phyloP scores from a whole-genome alignment of 2,888 invertebrate genomes.

The Thereva unica region DNA sequence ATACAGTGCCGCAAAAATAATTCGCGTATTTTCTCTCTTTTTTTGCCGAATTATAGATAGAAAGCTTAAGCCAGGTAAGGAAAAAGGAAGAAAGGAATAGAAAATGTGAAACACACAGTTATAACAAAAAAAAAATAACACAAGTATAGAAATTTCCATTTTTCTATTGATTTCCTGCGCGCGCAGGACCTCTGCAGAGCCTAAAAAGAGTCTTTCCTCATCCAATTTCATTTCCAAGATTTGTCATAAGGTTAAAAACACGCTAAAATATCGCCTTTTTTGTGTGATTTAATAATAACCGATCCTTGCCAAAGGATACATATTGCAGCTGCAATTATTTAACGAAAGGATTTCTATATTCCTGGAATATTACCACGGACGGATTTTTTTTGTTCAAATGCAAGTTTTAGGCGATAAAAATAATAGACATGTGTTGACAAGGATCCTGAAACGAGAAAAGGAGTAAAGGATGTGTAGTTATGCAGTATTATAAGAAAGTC shows the following conservation, averaged over 20 bases:
- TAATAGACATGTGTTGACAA: no score
- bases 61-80: background rate
- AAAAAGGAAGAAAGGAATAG: background rate
- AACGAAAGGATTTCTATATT: no score
- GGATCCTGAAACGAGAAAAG: background rate
- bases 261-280: conserved; percentile 10
- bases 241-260: conserved; percentile 18
- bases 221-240: conserved; percentile 33
- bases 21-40: no score
- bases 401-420: no score
- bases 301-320: conserved; percentile 6
- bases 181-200: conserved; percentile 41
- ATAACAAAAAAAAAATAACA: conserved; percentile 20
- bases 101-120: background rate
- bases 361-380: no score
- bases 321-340: conserved; percentile 7
- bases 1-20: no score
- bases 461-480: background rate
- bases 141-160: no score
- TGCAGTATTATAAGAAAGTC: conserved; percentile 14
- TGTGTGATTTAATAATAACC: conserved; percentile 19
- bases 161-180: conserved; percentile 39
- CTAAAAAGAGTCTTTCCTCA: conserved; percentile 24
- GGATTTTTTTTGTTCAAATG: no score
- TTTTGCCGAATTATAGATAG: no score